A percentile compares a stretch with the other conserved stretches of the same genome.
Conservation (phyloP, 23 tunicate genomes). For the Aplidium turbinatum region DNA sequence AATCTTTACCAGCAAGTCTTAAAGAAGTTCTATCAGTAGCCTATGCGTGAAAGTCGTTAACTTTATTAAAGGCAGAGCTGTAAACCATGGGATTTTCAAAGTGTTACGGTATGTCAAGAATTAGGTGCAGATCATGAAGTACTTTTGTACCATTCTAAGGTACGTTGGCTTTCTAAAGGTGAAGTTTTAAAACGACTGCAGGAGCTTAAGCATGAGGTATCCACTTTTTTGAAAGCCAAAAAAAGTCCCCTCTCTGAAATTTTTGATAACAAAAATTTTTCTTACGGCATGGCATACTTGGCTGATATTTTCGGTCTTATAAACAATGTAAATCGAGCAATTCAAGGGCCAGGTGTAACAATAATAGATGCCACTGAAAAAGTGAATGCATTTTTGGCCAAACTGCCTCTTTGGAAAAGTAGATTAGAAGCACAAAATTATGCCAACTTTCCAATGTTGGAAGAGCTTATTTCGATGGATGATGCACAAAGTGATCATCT, state of each 20-base stretch:
- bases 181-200: slow-evolving; percentile 34
- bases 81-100: slow-evolving; percentile 25
- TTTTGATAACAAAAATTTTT: slow-evolving; percentile 18
- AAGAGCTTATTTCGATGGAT: slow-evolving; percentile 35
- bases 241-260: slow-evolving; percentile 29
- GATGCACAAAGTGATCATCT: slow-evolving; percentile 12
- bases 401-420: slow-evolving; percentile 35
- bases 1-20: slow-evolving; percentile 14
- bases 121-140: slow-evolving; percentile 27
- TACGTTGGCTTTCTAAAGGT: slow-evolving; percentile 38
- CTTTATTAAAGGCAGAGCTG: slow-evolving; percentile 18
- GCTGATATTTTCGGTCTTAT: slow-evolving; percentile 46
- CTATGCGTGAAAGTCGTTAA: slow-evolving; percentile 38
- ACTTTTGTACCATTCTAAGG: slow-evolving; percentile 38
- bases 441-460: slow-evolving; percentile 47
- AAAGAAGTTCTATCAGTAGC: slow-evolving; percentile 20
- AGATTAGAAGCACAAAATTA: slow-evolving; percentile 29
- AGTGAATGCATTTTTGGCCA: slow-evolving; percentile 34
- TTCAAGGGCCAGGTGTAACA: slow-evolving; percentile 57
- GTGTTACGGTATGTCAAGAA: slow-evolving; percentile 13
- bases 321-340: slow-evolving; percentile 27
- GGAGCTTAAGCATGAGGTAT: slow-evolving; percentile 23
- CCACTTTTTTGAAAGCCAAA: slow-evolving; percentile 21
- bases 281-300: slow-evolving; percentile 36
- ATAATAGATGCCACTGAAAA: slow-evolving; percentile 50